Evolutionary conservation across 2,113 vertebrate genomes (phyloP), one percentile per base, ranked within the genome.

Genomic region (Psammodynastes pulverulentus): DNA sequence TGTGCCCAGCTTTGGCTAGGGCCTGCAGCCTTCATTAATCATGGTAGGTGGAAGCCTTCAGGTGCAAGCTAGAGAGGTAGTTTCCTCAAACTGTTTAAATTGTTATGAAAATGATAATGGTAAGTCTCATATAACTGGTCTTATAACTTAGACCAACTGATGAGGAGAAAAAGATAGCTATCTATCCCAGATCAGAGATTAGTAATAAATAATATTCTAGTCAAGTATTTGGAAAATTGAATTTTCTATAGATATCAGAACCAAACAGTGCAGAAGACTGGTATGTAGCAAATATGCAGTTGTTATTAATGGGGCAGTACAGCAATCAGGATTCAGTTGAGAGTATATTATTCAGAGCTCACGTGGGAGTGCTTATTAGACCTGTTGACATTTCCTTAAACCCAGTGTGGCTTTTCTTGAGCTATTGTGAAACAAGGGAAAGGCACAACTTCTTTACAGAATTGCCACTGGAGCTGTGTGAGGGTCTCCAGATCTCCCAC

Each of bases 1-100:
- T 98, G 98, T 4, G 98, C 98, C 3, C 98, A 99, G 95, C 98
- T 99, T 54, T 99, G 98, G 98, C 97, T 99, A 0, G 98, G 98
- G 15, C 98, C 98, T 0, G 98, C 98, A 0, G 98, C 98, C 85
- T 99, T 99, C 96, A 99, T 99, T 93, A 99, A 99, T 97, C 98
- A 99, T 2, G 98, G 98, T 99, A 96, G 58, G 62, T 67, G 62
- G 29, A 67, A 6, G 62, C 29, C 2, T 67, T 67, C 62, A 67
- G 62, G 29, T 39, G 15, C 15, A 79, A 39, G 15, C 15, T 79
- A 79, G 67, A 79, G 67, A 39, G 67, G 67, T 19, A 79, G 67
- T 17, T 79, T 13, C 67, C 7, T 79, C 34, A 79, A 79, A 79
- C 15, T 79, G 67, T 79, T 79, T 72, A 72, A 72, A 79, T 79